These are phyloP conservation scores for Papilio helenus DNA, from an alignment of 1,140 invertebrate species.

Conservation along the genomic window DNA sequence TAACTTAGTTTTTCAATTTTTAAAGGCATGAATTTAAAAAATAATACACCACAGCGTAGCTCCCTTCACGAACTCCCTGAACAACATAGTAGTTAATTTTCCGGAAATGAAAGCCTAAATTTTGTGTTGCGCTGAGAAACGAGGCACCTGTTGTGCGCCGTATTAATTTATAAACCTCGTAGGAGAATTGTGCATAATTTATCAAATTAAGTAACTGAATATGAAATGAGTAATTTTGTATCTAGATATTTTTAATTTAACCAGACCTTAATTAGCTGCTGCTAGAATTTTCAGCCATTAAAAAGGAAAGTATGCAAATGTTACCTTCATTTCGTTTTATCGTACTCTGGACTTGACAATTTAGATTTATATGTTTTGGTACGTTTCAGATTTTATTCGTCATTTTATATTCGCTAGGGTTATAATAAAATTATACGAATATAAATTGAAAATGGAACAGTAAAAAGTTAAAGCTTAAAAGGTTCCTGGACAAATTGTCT, in stretches of 20 bases:
- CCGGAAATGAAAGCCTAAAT: conserved; percentile 21
- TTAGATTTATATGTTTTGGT: background rate
- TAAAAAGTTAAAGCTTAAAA: conserved; percentile 45
- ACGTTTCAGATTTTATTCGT: background rate
- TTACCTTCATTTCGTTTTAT: background rate
- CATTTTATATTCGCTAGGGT: conserved; percentile 16
- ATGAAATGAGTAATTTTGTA: background rate
- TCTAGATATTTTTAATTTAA: background rate
- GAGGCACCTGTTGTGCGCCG: conserved; percentile 24
- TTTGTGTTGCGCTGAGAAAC: conserved; percentile 13
- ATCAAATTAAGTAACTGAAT: conserved; percentile 14
- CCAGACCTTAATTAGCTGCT: background rate
- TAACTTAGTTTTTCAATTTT: background rate
- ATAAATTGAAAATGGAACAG: conserved; percentile 44
- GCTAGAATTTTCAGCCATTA: background rate
- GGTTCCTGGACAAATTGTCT: conserved; percentile 45
- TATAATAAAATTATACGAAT: conserved; percentile 33
- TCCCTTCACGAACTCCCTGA: background rate
- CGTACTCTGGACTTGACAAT: background rate
- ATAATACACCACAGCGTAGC: background rate
- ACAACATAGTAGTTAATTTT: conserved; percentile 13
- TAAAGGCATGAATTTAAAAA: background rate
- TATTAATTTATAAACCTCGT: conserved; percentile 14
- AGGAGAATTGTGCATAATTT: conserved; percentile 18
- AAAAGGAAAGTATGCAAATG: background rate